phyloP scores from a whole-genome alignment of 2,888 invertebrate species.

The Tenthredo notha region DNA sequence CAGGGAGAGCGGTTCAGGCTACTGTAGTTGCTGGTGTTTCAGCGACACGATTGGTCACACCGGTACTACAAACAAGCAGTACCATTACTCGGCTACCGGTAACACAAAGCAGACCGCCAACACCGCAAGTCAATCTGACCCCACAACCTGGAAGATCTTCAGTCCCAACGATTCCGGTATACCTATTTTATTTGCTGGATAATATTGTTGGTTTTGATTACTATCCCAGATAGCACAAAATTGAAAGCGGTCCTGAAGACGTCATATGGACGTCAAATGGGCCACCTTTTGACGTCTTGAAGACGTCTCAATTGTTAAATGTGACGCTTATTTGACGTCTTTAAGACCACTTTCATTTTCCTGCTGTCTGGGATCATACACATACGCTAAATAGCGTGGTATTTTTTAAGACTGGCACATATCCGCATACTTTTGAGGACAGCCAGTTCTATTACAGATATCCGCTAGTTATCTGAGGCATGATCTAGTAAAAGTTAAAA shows the following conservation, averaged over 20 bases:
- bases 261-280: too few species aligned
- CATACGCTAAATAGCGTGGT: neutral
- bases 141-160: slow-evolving; percentile 69
- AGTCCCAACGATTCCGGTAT: slow-evolving; percentile 72
- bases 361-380: too few species aligned
- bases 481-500: neutral
- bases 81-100: slow-evolving; percentile 72
- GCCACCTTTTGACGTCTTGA: too few species aligned
- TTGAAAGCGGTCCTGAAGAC: too few species aligned
- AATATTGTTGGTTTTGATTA: neutral
- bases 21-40: slow-evolving; percentile 73
- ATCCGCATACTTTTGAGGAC: neutral
- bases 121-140: slow-evolving; percentile 70
- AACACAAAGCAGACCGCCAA: slow-evolving; percentile 68
- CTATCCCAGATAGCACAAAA: too few species aligned
- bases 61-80: slow-evolving; percentile 71
- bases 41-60: slow-evolving; percentile 73
- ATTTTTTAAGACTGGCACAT: neutral
- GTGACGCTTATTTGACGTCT: too few species aligned
- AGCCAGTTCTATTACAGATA: neutral
- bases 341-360: too few species aligned
- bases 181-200: neutral
- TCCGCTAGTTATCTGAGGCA: neutral
- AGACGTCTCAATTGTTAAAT: too few species aligned
- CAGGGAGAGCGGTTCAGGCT: slow-evolving; percentile 73